Base-by-base conservation (phyloP, 2,888 invertebrate species). In the Dorcus hopei region DNA sequence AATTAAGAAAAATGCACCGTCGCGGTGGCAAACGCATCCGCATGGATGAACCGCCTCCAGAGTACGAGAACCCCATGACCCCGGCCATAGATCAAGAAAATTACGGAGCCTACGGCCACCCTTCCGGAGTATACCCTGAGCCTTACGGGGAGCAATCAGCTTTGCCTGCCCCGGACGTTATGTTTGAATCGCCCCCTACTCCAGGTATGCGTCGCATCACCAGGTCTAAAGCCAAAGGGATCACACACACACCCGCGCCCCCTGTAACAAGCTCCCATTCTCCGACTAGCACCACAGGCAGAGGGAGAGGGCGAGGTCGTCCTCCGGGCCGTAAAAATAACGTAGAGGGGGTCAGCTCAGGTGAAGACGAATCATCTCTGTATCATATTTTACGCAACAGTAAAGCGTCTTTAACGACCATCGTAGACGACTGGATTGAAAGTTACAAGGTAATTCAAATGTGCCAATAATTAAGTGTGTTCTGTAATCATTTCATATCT, bases 391-490 rank as follows among this genome's bases (percentile, higher is more conserved):
- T 95, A 48, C 84, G 89, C 57, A 90, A 90, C 72, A 94, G 93
- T 59, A 90, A 91, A 71, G 85, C 87, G 53, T 88, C 92, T 1
- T 85, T 94, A 54, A 90, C 91, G 66, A 90, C 88, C 74, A 90
- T 97, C 64, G 96, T 98, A 9, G 98, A 99, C 79, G 95, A 97
- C 75, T 99, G 99, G 99, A 98, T 99, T 71, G 97, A 97, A 74
- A 91, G 91, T 66, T 99, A 99, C 77, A 98, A 98, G 79, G 85
- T 84, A 43, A 57, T 19, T 50, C 1, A 14, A 14, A 14, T 14
- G 14, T 1, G 14, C 14, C 33, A 11, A 43, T 47, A 47, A 47
- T 19, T 19, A 19, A 19, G 19, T 19, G 2, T 2, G 3, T 19
- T 19, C 19, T 19, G 19, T 19, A 19, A 19, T 2, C 0, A 19